Percentiles rank a stretch among this genome's conserved stretches.
Conservation (phyloP, 1,140 invertebrate genomes). For the Copidosoma floridanum region DNA sequence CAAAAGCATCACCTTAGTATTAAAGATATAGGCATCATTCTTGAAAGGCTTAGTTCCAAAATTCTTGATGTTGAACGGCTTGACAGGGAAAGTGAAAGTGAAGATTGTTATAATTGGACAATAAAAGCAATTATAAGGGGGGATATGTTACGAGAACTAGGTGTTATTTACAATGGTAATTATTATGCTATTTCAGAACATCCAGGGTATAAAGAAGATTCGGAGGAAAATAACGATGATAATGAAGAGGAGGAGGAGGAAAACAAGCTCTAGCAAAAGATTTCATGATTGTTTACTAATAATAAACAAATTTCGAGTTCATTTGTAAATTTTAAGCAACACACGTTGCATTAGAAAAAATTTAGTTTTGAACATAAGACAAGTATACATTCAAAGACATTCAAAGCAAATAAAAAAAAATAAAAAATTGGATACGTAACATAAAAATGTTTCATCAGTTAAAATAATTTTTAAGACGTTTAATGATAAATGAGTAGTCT, state of each 20-base stretch:
- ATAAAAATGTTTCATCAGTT: too few species aligned
- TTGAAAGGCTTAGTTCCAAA: conserved; percentile 87
- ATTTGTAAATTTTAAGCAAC: too few species aligned
- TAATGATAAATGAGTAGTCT: too few species aligned
- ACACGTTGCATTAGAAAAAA: too few species aligned
- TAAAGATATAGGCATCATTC: conserved; percentile 92
- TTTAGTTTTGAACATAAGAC: too few species aligned
- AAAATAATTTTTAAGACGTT: too few species aligned
- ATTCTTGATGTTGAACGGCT: conserved; percentile 89
- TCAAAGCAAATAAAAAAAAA: too few species aligned
- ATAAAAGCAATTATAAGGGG: conserved; percentile 90
- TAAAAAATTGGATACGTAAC: too few species aligned
- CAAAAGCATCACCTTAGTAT: conserved; percentile 88
- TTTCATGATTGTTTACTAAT: too few species aligned
- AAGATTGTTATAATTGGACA: conserved; percentile 92
- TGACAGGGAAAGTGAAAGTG: conserved; percentile 85
- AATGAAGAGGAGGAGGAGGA: conserved; percentile 77
- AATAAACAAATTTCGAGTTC: too few species aligned
- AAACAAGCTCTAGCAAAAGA: conserved; percentile 70
- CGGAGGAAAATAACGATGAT: conserved; percentile 77
- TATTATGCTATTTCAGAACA: conserved; percentile 94
- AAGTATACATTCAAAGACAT: too few species aligned
- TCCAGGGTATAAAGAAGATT: conserved; percentile 85
- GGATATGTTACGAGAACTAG: conserved; percentile 83
- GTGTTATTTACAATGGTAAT: conserved; percentile 92